Evolutionary conservation across 30 jellyfish, hydroid and myxozoan species (phyloP), one percentile per base, ranked within the genome.

Genomic region (Nemopilema nomurai): DNA sequence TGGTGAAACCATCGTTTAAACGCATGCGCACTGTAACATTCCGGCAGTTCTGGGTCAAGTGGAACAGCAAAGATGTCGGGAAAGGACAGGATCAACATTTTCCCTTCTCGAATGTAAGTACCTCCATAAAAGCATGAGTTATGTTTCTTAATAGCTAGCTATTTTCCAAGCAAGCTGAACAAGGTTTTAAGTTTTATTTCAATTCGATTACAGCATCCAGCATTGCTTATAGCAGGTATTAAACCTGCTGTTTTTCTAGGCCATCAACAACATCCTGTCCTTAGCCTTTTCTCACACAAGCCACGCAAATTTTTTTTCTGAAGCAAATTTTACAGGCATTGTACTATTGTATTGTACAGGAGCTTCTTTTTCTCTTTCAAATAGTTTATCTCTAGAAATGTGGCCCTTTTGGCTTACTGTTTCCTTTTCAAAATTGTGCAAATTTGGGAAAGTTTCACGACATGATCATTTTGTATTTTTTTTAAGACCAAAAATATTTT

Each of bases 81-180:
- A 28, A 85, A 86, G 49, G 97, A 91, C 85, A 79, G 90, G 74
- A 86, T 91, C 71, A 91, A 86, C 77, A 78, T 91, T 73, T 91
- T 91, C 71, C 97, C 97, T 69, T 91, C 97, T n/a, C 90, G 97
- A 50, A 91, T 91, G 97, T 91, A 49, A 91, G 97, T 79, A 31
- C 33, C 18, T 71, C 72, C 57, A 41, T 13, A 31, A 70, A 18
- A 66, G 3, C 17, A n/a, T 30, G 8, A 1, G 51, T 19, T 24
- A 70, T 30, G n/a, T n/a, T n/a, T n/a, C n/a, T n/a, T n/a, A n/a
- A n/a, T n/a, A n/a, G n/a, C n/a, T n/a, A n/a, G n/a, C n/a, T n/a
- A n/a, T n/a, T n/a, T n/a, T n/a, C n/a, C n/a, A n/a, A n/a, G n/a
- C n/a, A n/a, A n/a, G 69, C 8, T 70, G 26, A 28, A 26, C 24